Conservation (phyloP, 2,888 invertebrate genomes). For the Phrixothrix hirtus region DNA sequence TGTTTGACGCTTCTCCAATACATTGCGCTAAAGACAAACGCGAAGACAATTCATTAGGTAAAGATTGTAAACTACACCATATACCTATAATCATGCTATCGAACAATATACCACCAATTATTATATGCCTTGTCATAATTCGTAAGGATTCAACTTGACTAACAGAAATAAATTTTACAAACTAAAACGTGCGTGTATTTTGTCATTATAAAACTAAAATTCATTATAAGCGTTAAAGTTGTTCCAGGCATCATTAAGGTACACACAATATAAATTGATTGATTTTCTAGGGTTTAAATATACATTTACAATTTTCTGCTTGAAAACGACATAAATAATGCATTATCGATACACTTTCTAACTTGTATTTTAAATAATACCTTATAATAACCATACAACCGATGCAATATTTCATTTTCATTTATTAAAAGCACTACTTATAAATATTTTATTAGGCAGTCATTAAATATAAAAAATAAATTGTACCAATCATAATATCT, state of each 20-base stretch:
- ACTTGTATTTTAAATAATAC: too few species aligned
- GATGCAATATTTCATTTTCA: too few species aligned
- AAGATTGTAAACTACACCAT: conserved; percentile 13
- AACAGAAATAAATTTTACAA: background rate
- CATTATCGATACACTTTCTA: too few species aligned
- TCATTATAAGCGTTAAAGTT: too few species aligned
- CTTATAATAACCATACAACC: too few species aligned
- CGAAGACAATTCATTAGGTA: conserved; percentile 26
- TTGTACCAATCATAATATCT: too few species aligned
- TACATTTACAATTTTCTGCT: too few species aligned
- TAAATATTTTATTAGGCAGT: too few species aligned
- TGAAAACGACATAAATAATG: too few species aligned
- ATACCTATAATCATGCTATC: conserved; percentile 2
- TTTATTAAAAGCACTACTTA: too few species aligned
- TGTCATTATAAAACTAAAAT: background rate
- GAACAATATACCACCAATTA: background rate
- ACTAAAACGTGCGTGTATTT: background rate
- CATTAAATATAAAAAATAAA: too few species aligned
- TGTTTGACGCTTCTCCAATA: conserved; percentile 15
- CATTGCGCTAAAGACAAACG: conserved; percentile 31
- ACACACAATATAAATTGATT: background rate
- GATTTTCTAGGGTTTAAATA: background rate
- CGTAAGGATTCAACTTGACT: background rate
- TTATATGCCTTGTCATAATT: background rate
- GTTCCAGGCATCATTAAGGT: too few species aligned